Base-by-base conservation (phyloP, 1,140 invertebrate genomes). In the Ridgeia piscesae region DNA sequence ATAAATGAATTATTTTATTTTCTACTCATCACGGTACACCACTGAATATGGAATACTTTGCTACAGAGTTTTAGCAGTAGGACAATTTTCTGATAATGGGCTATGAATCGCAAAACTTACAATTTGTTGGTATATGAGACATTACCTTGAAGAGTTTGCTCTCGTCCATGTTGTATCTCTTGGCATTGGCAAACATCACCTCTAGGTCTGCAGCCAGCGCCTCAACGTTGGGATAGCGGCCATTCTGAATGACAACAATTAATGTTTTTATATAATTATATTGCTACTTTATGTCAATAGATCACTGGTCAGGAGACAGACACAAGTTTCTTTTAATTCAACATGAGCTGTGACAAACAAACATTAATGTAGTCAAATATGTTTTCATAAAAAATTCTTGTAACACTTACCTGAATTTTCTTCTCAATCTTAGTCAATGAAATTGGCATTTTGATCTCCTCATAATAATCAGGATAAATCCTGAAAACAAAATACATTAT, bases 121-220 rank as follows among this genome's bases (percentile, higher is more conserved):
- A n/a, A n/a, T n/a, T n/a, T 42, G 42, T 42, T 42, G 42, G 42
- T 42, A 11, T 42, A 42, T 42, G 34, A 89, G 11, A 35, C 33
- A 90, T 91, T 94, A 96, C 95, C 94, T 96, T 95, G 93, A 99
- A 99, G 35, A 99, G 96, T 94, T 97, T 97, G 6, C 98, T 98
- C 91, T 98, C 98, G 88, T 98, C 97, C 91, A 98, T 96, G 95
- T 99, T 99, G 95, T 99, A 99, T 94, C 98, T 97, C 95, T 98
- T 99, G 11, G 99, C 99, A 96, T 99, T 99, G 95, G 99, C 98
- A 96, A 99, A 99, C 97, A 99, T 99, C n/a, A 99, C 97, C 95
- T 99, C 99, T 96, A 99, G 97, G 95, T 99, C 99, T 0, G 97
- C 97, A n/a, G 98, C 98, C 92, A 99, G 97, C 96, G 99, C 98